Conservation (phyloP, 2,888 invertebrate genomes). For the Rotaria sp. region DNA sequence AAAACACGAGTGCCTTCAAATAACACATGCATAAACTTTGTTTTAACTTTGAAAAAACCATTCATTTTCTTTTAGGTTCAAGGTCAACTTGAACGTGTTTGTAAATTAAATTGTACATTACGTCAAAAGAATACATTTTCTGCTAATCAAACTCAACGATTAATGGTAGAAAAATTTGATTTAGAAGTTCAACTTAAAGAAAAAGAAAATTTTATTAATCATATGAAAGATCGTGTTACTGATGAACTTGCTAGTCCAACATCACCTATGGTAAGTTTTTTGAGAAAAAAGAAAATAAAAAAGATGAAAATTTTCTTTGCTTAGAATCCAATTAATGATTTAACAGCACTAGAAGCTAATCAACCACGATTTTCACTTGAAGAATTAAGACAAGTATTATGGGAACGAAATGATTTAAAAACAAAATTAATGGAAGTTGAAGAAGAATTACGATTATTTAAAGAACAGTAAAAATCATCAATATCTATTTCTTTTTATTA, state of each 20-base stretch:
- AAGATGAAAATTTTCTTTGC: not conserved
- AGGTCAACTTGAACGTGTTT: conserved; percentile 76
- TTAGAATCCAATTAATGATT: not conserved
- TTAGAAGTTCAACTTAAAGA: conserved; percentile 80
- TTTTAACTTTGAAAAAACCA: too few species aligned
- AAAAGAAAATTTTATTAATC: conserved; percentile 74
- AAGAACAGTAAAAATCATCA: conserved; percentile 58
- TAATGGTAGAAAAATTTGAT: conserved; percentile 84
- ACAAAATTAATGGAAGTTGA: conserved; percentile 82
- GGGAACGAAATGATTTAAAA: conserved; percentile 85
- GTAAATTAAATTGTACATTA: conserved; percentile 74
- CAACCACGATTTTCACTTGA: conserved; percentile 74
- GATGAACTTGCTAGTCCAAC: not conserved
- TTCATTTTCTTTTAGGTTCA: conserved; percentile 64
- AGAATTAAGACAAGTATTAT: conserved; percentile 75
- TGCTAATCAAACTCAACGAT: conserved; percentile 64
- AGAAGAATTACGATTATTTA: conserved; percentile 73
- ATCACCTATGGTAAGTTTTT: not conserved
- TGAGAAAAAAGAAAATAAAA: not conserved
- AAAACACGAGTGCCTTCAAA: too few species aligned
- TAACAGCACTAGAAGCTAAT: conserved; percentile 54
- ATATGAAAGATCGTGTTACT: conserved; percentile 59
- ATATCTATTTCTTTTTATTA: conserved; percentile 27
- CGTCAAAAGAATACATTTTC: conserved; percentile 68
- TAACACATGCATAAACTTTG: too few species aligned